phyloP scores from a whole-genome alignment of 2,888 invertebrate genomes.

The Periphyllus acericola region DNA sequence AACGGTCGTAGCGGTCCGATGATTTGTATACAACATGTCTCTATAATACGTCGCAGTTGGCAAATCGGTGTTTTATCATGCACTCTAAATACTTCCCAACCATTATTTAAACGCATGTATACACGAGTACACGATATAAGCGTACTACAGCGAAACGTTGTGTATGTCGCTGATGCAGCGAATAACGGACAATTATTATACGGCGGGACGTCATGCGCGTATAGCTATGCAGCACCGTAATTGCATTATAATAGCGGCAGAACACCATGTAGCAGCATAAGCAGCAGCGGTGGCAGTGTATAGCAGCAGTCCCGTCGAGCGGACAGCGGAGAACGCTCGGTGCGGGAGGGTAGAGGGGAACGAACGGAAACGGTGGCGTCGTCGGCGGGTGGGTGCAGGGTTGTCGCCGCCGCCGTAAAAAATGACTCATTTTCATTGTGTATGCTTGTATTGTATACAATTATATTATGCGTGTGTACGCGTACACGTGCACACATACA shows the following conservation, averaged over 20 bases:
- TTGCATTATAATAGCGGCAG: not conserved
- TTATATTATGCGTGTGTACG: not conserved
- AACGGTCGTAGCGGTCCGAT: not conserved
- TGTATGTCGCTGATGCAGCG: not conserved
- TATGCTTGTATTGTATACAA: not conserved
- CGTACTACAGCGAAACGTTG: not conserved
- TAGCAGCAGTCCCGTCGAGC: not conserved
- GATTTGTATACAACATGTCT: not conserved
- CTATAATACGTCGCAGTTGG: not conserved
- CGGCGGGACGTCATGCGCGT: not conserved
- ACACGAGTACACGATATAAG: not conserved
- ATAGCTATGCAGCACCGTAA: not conserved
- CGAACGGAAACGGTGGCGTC: not conserved
- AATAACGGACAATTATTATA: not conserved
- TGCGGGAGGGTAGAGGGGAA: not conserved
- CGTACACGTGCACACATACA: not conserved
- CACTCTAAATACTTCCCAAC: not conserved
- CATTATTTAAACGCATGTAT: not conserved
- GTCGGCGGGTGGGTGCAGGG: not conserved
- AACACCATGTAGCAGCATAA: not conserved
- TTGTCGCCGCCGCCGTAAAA: not conserved
- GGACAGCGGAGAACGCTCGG: not conserved
- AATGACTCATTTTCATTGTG: slow-evolving; percentile 48
- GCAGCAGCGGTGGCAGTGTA: too few species aligned
- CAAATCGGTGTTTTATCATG: not conserved